Conservation (phyloP, 1,140 invertebrate species). For the Rhyacophila brunnea region DNA sequence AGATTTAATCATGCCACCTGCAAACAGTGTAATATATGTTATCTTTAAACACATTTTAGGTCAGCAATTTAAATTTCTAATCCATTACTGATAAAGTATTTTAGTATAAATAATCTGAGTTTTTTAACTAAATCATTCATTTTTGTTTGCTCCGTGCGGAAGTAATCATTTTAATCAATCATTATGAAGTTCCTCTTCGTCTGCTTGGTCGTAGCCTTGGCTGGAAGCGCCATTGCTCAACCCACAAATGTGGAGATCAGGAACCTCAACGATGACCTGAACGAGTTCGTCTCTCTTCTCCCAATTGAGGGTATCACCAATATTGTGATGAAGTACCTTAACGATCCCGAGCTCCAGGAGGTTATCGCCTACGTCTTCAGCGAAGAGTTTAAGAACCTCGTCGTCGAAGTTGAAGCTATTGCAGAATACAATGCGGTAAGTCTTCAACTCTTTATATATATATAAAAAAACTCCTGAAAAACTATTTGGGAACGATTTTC, state of each 20-base stretch:
- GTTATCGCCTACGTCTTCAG: conserved; percentile 21
- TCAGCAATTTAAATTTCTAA: too few relatives aligned
- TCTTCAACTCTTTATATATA: too few relatives aligned
- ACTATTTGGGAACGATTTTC: too few relatives aligned
- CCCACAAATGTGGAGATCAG: not conserved
- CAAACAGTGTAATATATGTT: not conserved
- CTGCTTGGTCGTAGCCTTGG: conserved; percentile 7
- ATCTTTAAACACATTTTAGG: not conserved
- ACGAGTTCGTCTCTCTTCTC: conserved; percentile 18
- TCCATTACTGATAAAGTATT: too few relatives aligned
- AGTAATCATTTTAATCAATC: not conserved
- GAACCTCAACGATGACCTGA: not conserved
- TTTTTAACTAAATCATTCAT: too few relatives aligned
- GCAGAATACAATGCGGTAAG: conserved; percentile 22
- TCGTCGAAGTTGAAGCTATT: conserved; percentile 23
- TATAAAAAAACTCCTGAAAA: too few relatives aligned
- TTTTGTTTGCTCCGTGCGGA: too few relatives aligned
- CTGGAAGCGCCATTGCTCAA: conserved; percentile 1
- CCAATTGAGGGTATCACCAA: conserved; percentile 9
- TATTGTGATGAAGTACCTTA: conserved; percentile 12
- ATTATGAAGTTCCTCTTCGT: conserved; percentile 17
- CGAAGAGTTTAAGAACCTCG: conserved; percentile 18
- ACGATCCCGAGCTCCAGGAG: conserved; percentile 18
- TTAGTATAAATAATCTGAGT: too few relatives aligned
- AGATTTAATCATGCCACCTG: not conserved